Evolutionary conservation across 1,140 invertebrate genomes (phyloP), one percentile per base, ranked within the genome.

Genomic region (Drosophila simulans): DNA sequence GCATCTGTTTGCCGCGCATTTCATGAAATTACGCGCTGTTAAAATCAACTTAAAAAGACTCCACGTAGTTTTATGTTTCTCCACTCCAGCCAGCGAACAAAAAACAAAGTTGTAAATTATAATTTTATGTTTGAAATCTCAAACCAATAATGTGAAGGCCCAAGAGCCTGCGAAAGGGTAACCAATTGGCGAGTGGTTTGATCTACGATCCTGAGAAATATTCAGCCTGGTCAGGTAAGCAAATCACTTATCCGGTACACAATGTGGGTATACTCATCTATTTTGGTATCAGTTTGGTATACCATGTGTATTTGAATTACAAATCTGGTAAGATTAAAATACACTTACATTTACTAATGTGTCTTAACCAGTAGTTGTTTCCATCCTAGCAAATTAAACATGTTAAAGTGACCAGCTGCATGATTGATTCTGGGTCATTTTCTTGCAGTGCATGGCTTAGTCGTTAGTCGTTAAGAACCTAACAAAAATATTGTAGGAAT

Each of bases 61-160:
- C 75, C 80, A 88, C 71, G 83, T 88, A 83, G 83, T 88, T 86
- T 86, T 86, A 86, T 86, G 82, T 55, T 66, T 77, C 42, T 42
- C n/a, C 43, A 34, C 63, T 53, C 25, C 52, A 48, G 77, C 62
- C 82, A 68, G 59, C 37, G 25, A 53, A 51, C 56, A 37, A 78
- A 77, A 59, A 81, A 86, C 83, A 88, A 88, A 83, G 83, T 89
- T 88, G 83, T 88, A 88, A 88, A 88, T 88, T 88, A 88, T 83
- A 88, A 77, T 88, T 88, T 88, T 68, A 88, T 88, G 83, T 83
- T 88, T 83, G 71, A 74, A 80, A 88, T 88, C 84, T 73, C 79
- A 89, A 73, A 78, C 56, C 78, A 78, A 85, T 81, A 81, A 77
- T 69, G 66, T 63, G 55, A 25, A 45, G 20, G 12, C 39, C 31